Percentiles rank a stretch among this genome's conserved stretches.
Evolutionary conservation across 2,113 vertebrate species (phyloP).

Genomic region (Lophotis ruficrista): DNA sequence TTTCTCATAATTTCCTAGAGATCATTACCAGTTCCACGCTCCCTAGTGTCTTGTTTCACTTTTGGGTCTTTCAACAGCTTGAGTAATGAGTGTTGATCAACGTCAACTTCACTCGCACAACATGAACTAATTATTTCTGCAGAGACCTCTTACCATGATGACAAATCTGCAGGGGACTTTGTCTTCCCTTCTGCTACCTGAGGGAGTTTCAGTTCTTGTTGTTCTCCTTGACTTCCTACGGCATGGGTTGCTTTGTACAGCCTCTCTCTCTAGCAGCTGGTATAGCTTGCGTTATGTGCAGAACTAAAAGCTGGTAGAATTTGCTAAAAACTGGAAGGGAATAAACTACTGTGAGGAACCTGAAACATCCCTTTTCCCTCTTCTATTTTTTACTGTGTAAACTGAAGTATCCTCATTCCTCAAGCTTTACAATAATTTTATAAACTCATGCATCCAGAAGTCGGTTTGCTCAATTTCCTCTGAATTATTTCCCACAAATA

Average conservation of each 20-base stretch:
- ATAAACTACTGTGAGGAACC: background rate
- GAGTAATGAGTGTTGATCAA: constrained; percentile 6
- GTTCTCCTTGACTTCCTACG: background rate
- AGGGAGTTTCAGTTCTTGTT: background rate
- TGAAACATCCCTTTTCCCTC: background rate
- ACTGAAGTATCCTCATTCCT: background rate
- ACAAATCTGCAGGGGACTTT: background rate
- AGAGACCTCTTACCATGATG: constrained; percentile 11
- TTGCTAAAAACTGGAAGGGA: background rate
- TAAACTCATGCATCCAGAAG: background rate
- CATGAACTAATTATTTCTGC: constrained; percentile 30
- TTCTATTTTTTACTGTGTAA: background rate
- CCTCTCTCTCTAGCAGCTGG: background rate
- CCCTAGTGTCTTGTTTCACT: constrained; percentile 17
- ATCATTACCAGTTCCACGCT: constrained; percentile 11
- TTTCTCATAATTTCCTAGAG: constrained; percentile 44
- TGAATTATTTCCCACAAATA: background rate
- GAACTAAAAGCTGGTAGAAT: background rate
- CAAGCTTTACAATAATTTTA: background rate
- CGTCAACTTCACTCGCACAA: constrained; percentile 15
- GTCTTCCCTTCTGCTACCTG: background rate
- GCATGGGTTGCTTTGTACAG: background rate
- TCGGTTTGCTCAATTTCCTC: background rate
- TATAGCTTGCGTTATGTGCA: background rate
- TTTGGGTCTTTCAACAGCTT: constrained; percentile 35